Base-by-base conservation (phyloP, 2,113 vertebrate genomes). In the Aix galericulata region DNA sequence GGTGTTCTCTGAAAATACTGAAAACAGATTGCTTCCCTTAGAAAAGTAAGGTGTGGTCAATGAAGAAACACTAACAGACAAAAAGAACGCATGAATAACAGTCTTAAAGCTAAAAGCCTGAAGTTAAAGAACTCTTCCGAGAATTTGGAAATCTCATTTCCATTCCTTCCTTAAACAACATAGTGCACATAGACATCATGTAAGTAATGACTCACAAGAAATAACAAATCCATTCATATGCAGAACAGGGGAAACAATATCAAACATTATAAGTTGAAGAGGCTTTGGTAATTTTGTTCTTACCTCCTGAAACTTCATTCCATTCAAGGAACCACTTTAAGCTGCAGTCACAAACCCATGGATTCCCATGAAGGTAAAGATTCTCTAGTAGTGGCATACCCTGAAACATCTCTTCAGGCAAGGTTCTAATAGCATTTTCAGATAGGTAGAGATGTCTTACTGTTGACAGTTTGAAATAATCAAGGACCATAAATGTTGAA, bases 281-380 rank as follows among this genome's bases (percentile, higher is more conserved):
- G 60, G 40, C 20, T 60, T 3, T 66, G 17, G 22, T 62, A 48
- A 18, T 60, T 74, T 60, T 68, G 26, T 6, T 72, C 96, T 96
- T 90, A 99, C 99, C 99, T 98, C 97, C 94, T 81, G 97, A 95
- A 23, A 40, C 93, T 48, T 97, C 95, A 42, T 92, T 95, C 99
- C 99, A 99, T 17, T 96, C 91, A 64, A 97, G 96, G 1, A 99
- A 48, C 99, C 99, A 98, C 20, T 80, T 95, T 94, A 99, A 96
- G 17, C 67, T 89, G 87, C 99, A 99, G 95, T 98, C 99, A 34
- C 99, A 99, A 32, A 86, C 77, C 99, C 99, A 99, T 0, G 98
- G 99, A 88, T 99, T 99, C 6, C 98, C 98, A 26, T 99, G 98
- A 83, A 99, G 98, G 74, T 97, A 98, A 60, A 99, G 96, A 76